phyloP scores from a whole-genome alignment of 1,140 invertebrate genomes.

The Vollenhovia emeryi region DNA sequence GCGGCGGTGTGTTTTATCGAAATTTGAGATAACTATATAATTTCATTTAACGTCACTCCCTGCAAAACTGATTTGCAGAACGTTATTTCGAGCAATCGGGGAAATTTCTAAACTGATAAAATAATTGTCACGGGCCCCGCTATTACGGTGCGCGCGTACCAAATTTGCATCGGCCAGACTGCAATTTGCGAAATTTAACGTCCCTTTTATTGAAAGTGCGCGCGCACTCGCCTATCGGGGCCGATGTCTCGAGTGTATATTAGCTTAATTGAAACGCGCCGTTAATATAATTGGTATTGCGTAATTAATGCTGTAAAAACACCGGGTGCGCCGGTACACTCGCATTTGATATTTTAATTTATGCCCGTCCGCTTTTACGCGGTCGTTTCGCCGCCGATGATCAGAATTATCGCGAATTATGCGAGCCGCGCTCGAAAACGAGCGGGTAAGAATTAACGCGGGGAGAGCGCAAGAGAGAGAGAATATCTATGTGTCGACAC shows the following conservation, averaged over 20 bases:
- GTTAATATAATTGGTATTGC: constrained; percentile 70
- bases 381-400: constrained; percentile 18
- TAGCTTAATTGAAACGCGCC: constrained; percentile 72
- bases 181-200: constrained; percentile 51
- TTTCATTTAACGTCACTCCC: constrained; percentile 7
- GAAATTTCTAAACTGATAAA: not conserved
- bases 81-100: not conserved
- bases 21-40: not conserved
- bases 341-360: constrained; percentile 68
- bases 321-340: constrained; percentile 32
- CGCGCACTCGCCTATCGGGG: constrained; percentile 20
- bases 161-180: constrained; percentile 30
- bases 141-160: not conserved
- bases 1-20: not conserved
- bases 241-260: constrained; percentile 59
- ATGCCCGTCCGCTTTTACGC: constrained; percentile 40
- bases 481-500: not conserved
- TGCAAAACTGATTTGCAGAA: not conserved
- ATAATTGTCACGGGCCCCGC: not conserved
- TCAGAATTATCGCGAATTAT: constrained; percentile 56
- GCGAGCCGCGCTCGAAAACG: constrained; percentile 22
- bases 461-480: too few relatives aligned
- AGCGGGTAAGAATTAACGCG: constrained; percentile 45
- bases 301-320: constrained; percentile 70
- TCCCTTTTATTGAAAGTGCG: constrained; percentile 40